phyloP scores from a whole-genome alignment of 2,888 invertebrate species.

The Meliscaeva auricollis region DNA sequence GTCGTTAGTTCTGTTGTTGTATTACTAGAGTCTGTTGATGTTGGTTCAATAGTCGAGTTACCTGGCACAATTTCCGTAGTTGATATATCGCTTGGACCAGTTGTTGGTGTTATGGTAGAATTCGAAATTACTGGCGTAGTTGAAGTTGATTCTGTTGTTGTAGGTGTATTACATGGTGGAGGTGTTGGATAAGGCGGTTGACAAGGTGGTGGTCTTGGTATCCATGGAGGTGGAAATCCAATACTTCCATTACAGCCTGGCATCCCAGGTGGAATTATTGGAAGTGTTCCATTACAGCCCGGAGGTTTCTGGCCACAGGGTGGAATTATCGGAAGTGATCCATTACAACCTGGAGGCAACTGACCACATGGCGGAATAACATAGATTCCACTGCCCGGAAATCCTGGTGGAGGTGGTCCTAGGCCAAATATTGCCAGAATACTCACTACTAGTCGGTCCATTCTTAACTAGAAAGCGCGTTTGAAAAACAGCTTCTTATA shows the following conservation, averaged over 20 bases:
- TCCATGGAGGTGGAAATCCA: slow-evolving; percentile 44
- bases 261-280: slow-evolving; percentile 18
- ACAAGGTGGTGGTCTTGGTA: slow-evolving; percentile 13
- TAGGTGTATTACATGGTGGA: slow-evolving; percentile 24
- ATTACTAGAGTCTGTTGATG: no score
- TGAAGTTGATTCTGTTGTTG: slow-evolving; percentile 8
- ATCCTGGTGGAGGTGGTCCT: slow-evolving; percentile 51
- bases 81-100: not conserved
- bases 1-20: not conserved
- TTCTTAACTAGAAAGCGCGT: slow-evolving; percentile 47
- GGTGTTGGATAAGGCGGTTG: slow-evolving; percentile 21
- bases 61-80: not conserved
- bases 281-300: slow-evolving; percentile 27
- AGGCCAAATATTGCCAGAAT: slow-evolving; percentile 63
- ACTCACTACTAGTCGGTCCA: slow-evolving; percentile 68
- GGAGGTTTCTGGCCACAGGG: slow-evolving; percentile 20
- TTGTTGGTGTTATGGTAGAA: slow-evolving; percentile 1
- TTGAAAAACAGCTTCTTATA: slow-evolving; percentile 53
- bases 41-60: not conserved
- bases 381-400: slow-evolving; percentile 44
- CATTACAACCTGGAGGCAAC: slow-evolving; percentile 14
- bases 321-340: slow-evolving; percentile 26
- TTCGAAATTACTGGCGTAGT: not conserved
- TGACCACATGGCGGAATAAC: slow-evolving; percentile 40
- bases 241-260: slow-evolving; percentile 17